Conservation (phyloP, 2,113 vertebrate genomes). For the Anthoscopus minutus region DNA sequence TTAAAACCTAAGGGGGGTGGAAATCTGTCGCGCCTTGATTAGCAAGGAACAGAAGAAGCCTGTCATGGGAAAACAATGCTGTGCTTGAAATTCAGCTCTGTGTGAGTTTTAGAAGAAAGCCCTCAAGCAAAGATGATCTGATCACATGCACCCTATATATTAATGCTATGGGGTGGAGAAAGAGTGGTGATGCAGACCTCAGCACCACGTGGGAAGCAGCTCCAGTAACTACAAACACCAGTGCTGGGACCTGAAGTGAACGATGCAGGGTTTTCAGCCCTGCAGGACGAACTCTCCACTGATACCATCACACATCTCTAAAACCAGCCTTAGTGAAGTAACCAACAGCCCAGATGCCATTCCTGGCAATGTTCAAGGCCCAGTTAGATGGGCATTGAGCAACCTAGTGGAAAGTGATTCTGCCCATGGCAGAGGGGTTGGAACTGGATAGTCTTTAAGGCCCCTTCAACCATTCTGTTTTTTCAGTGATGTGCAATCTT, state of each 20-base stretch:
- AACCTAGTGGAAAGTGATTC: neutral
- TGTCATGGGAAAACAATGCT: constrained; percentile 23
- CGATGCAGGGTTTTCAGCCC: neutral
- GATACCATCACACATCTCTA: neutral
- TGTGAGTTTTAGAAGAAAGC: neutral
- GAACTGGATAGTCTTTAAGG: neutral
- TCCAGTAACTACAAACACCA: neutral
- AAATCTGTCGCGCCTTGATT: constrained; percentile 67
- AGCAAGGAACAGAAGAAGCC: constrained; percentile 59
- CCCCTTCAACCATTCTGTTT: neutral
- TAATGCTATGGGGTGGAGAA: neutral
- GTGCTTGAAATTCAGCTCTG: neutral
- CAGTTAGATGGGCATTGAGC: neutral
- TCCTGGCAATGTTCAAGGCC: neutral
- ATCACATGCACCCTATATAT: neutral
- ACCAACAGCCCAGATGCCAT: neutral
- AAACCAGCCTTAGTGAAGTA: neutral
- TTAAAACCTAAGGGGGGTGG: constrained; percentile 60
- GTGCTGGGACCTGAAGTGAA: neutral
- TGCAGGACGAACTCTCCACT: neutral
- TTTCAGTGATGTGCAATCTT: neutral
- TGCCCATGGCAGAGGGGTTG: neutral
- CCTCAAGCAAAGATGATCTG: neutral
- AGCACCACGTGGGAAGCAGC: neutral
- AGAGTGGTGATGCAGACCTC: neutral